Conservation (phyloP, 1,140 invertebrate species). For the Oncopeltus fasciatus region DNA sequence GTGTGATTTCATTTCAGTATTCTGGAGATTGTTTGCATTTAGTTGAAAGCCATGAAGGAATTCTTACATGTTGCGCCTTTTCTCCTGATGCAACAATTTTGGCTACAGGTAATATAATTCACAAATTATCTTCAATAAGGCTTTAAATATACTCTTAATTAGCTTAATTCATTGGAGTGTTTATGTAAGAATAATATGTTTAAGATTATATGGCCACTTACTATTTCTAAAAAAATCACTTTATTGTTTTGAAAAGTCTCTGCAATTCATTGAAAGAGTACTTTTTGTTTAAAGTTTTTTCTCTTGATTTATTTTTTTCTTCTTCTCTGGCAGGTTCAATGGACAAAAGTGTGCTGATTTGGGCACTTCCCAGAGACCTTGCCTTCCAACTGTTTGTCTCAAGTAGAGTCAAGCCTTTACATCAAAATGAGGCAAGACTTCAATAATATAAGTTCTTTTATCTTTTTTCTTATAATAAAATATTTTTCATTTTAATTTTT, state of each 20-base stretch:
- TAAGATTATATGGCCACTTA: no score
- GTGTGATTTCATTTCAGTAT: constrained; percentile 30
- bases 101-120: constrained; percentile 37
- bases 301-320: no score
- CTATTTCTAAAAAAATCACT: no score
- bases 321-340: constrained; percentile 30
- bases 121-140: no score
- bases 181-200: no score
- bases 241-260: no score
- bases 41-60: constrained; percentile 38
- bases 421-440: constrained; percentile 7
- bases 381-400: constrained; percentile 24
- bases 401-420: constrained; percentile 2
- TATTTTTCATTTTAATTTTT: not conserved
- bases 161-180: no score
- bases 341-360: constrained; percentile 39
- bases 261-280: no score
- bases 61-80: constrained; percentile 40
- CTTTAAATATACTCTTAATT: no score
- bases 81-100: constrained; percentile 35
- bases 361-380: constrained; percentile 39
- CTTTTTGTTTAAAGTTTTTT: no score
- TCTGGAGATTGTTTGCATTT: constrained; percentile 40
- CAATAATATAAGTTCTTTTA: not conserved
- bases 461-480: not conserved